These are phyloP conservation scores for Siderastrea siderea DNA, from an alignment of 92 coral and sea anemone species.

Conservation along the genomic window DNA sequence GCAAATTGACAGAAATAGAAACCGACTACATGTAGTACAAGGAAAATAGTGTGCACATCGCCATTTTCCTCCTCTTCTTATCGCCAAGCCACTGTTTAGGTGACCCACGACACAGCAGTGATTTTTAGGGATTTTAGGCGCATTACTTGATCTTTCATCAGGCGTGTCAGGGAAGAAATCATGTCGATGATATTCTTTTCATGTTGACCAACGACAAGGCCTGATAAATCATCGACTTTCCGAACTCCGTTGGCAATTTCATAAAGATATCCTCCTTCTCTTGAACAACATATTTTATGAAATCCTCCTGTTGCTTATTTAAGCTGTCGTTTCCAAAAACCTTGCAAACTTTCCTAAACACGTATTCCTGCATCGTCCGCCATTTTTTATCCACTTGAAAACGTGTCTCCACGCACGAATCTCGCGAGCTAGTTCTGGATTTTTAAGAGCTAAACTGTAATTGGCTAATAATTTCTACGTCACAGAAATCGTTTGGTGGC, in stretches of 20 bases:
- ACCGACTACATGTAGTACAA: too few relatives aligned
- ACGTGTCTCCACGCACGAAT: not conserved
- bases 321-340: not conserved
- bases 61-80: constrained; percentile 29
- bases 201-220: not conserved
- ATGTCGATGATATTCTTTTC: constrained; percentile 5
- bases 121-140: constrained; percentile 31
- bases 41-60: not conserved
- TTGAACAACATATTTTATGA: not conserved
- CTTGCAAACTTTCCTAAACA: not conserved
- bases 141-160: constrained; percentile 57
- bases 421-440: not conserved
- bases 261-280: not conserved
- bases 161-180: constrained; percentile 47
- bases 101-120: constrained; percentile 7
- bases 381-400: not conserved
- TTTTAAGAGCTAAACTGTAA: too few relatives aligned
- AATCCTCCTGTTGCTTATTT: not conserved
- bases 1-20: too few relatives aligned
- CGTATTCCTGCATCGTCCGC: not conserved
- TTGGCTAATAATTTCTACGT: too few relatives aligned
- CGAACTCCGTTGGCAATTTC: not conserved
- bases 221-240: not conserved
- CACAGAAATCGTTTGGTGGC: too few relatives aligned
- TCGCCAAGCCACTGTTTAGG: constrained; percentile 31